Conservation (phyloP, 2,113 vertebrate genomes). For the Thymallus thymallus region DNA sequence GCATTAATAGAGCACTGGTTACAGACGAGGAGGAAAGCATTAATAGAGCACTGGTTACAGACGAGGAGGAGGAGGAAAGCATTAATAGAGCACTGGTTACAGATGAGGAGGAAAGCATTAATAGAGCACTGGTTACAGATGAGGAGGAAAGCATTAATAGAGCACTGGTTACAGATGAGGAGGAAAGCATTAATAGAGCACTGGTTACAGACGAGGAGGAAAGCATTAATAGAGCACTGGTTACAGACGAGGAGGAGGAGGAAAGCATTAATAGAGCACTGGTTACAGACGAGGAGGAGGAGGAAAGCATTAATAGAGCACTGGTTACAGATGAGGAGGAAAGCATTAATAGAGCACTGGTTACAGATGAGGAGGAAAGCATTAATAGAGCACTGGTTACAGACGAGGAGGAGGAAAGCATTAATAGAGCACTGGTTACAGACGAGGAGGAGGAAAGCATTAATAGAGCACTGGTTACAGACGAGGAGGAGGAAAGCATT, state of each 20-base stretch:
- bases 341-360: constrained; percentile 69
- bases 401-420: constrained; percentile 51
- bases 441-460: constrained; percentile 54
- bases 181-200: constrained; percentile 65
- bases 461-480: constrained; percentile 64
- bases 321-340: constrained; percentile 55
- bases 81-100: constrained; percentile 67
- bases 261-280: constrained; percentile 67
- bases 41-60: constrained; percentile 64
- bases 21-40: constrained; percentile 55
- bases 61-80: constrained; percentile 50
- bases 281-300: constrained; percentile 47
- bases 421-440: constrained; percentile 65
- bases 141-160: constrained; percentile 67
- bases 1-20: constrained; percentile 70
- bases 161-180: constrained; percentile 55
- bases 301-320: constrained; percentile 65
- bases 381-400: constrained; percentile 67
- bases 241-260: constrained; percentile 41
- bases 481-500: constrained; percentile 58
- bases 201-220: constrained; percentile 55
- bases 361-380: constrained; percentile 55
- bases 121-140: constrained; percentile 59
- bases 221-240: constrained; percentile 69
- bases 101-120: constrained; percentile 60